Conservation (phyloP, 2,888 invertebrate species). For the Aromia moschata region DNA sequence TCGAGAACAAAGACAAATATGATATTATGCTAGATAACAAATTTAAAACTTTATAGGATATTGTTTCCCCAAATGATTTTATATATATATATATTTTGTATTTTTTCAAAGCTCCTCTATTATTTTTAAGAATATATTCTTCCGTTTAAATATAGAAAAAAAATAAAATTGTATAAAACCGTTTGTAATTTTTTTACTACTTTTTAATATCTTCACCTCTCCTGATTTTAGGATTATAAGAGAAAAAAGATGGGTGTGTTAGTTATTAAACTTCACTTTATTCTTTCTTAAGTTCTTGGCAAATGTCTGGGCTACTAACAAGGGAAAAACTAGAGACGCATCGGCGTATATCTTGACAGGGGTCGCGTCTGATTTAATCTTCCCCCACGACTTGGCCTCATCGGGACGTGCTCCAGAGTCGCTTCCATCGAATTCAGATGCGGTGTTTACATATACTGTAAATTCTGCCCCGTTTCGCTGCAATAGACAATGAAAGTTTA, state of each 20-base stretch:
- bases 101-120: conserved; percentile 18
- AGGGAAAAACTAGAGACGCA: conserved; percentile 92
- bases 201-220: no score
- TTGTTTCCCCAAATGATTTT: conserved; percentile 1
- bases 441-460: conserved; percentile 95
- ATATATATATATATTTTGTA: conserved; percentile 19
- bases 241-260: no score
- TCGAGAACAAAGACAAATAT: not conserved
- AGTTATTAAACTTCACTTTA: conserved; percentile 6
- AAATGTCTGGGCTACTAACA: conserved; percentile 96
- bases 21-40: conserved; percentile 11
- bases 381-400: conserved; percentile 99
- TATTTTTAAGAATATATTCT: not conserved
- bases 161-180: not conserved
- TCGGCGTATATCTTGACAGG: conserved; percentile 96
- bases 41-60: not conserved
- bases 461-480: conserved; percentile 96
- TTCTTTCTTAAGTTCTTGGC: conserved; percentile 68
- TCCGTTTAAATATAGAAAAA: not conserved
- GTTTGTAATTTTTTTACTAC: not conserved
- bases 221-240: no score
- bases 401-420: conserved; percentile 98
- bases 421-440: conserved; percentile 95
- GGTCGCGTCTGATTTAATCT: conserved; percentile 86
- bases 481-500: conserved; percentile 31